Evolutionary conservation across 2,797 vertebrate species (phyloP).

Genomic region (Myotis myotis): DNA sequence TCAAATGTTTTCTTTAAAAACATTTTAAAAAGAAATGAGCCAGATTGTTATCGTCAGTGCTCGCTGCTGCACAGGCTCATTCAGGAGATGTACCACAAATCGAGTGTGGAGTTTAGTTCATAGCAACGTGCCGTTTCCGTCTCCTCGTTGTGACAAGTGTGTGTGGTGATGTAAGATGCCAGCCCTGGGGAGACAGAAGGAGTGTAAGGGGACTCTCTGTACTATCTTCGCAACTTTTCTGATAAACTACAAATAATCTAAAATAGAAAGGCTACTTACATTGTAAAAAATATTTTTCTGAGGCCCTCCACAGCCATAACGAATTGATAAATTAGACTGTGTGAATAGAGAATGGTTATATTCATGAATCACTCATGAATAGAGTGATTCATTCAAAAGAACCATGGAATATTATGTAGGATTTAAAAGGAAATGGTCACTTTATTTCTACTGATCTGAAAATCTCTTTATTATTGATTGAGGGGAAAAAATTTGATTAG

Average conservation of each 20-base stretch:
- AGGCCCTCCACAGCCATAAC: not conserved
- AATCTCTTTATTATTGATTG: not conserved
- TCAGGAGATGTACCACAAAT: not conserved
- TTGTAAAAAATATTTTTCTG: not conserved
- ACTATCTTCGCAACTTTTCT: not conserved
- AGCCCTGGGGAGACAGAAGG: fast-evolving
- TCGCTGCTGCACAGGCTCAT: not conserved
- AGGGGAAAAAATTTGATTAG: not conserved
- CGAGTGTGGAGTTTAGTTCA: not conserved
- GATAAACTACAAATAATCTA: not conserved
- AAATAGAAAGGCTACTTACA: not conserved
- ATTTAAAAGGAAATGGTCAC: constrained; percentile 35
- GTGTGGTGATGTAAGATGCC: not conserved
- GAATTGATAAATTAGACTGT: not conserved
- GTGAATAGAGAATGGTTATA: not conserved
- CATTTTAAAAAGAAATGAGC: no score
- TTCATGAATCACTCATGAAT: not conserved
- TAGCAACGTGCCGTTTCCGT: fast-evolving
- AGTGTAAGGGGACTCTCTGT: not conserved
- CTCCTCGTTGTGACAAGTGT: not conserved
- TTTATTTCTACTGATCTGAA: not conserved
- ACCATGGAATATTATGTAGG: not conserved
- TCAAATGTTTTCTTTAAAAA: no score
- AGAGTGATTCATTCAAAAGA: not conserved
- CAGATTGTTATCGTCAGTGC: not conserved